These are phyloP conservation scores for Burhinus bistriatus DNA, from an alignment of 2,113 vertebrate species.

Conservation along the genomic window DNA sequence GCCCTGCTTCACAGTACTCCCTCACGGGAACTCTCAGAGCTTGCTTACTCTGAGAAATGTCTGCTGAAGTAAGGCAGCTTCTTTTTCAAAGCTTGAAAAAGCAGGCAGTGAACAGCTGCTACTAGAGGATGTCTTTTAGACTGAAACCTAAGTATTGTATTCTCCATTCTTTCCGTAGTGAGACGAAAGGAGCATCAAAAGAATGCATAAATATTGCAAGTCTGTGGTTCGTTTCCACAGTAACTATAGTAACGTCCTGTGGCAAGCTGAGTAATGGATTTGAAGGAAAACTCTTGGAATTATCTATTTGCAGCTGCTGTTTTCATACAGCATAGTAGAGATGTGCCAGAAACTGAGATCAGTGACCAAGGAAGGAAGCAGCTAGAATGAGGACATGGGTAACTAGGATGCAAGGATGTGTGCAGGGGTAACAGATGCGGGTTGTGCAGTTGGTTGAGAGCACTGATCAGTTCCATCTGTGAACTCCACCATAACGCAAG, in stretches of 20 bases:
- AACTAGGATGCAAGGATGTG: not conserved
- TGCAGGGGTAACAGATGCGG: fast-evolving
- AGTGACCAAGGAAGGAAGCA: not conserved
- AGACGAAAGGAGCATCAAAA: not conserved
- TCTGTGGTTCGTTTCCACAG: not conserved
- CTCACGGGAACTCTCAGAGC: not conserved
- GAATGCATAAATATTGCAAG: not conserved
- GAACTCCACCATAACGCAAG: not conserved
- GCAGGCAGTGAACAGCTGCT: not conserved
- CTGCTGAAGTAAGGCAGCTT: not conserved
- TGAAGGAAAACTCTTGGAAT: not conserved
- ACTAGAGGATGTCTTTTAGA: not conserved
- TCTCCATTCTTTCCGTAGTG: not conserved
- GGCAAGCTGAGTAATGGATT: not conserved
- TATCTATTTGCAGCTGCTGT: not conserved
- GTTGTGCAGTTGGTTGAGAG: not conserved
- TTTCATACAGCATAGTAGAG: not conserved
- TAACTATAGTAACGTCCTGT: not conserved
- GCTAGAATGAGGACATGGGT: not conserved
- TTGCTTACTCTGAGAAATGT: not conserved
- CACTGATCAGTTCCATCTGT: not conserved
- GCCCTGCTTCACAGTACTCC: not conserved
- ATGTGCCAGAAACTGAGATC: not conserved
- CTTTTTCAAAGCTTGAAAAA: not conserved
- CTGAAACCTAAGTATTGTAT: not conserved